Evolutionary conservation across 2,888 invertebrate species (phyloP).

Genomic region (Chesias legatella): DNA sequence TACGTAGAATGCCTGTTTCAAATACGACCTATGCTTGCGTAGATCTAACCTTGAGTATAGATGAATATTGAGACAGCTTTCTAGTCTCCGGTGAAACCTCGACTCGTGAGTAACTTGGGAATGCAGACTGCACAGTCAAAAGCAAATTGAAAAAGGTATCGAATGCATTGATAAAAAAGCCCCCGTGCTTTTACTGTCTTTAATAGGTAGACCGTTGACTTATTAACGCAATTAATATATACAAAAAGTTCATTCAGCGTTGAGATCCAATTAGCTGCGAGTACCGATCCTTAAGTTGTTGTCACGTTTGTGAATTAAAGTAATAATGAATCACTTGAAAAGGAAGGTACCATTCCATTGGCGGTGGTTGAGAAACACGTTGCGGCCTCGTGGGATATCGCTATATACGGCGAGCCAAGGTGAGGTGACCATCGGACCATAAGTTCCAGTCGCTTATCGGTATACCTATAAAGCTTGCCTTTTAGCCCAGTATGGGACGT

Average conservation of each 20-base stretch:
- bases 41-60: conserved; percentile 34
- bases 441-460: conserved; percentile 43
- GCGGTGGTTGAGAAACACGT: conserved; percentile 53
- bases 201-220: conserved; percentile 1
- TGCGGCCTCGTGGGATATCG: conserved; percentile 67
- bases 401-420: conserved; percentile 70
- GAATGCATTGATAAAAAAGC: conserved; percentile 7
- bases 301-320: conserved; percentile 36
- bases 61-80: conserved; percentile 31
- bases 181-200: conserved; percentile 1
- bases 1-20: conserved; percentile 30
- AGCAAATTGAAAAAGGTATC: conserved; percentile 2
- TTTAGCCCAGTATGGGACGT: conserved; percentile 26
- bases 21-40: conserved; percentile 30
- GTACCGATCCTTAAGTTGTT: conserved; percentile 18
- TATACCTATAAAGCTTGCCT: conserved; percentile 32
- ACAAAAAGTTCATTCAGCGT: conserved; percentile 5
- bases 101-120: conserved; percentile 12
- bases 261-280: conserved; percentile 13
- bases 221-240: neutral
- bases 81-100: conserved; percentile 23
- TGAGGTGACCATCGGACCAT: conserved; percentile 61
- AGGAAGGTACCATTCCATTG: conserved; percentile 53
- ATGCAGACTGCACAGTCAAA: conserved; percentile 2
- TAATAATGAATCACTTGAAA: conserved; percentile 49